Conservation (phyloP, 2,113 vertebrate species). For the Eulemur macaco region DNA sequence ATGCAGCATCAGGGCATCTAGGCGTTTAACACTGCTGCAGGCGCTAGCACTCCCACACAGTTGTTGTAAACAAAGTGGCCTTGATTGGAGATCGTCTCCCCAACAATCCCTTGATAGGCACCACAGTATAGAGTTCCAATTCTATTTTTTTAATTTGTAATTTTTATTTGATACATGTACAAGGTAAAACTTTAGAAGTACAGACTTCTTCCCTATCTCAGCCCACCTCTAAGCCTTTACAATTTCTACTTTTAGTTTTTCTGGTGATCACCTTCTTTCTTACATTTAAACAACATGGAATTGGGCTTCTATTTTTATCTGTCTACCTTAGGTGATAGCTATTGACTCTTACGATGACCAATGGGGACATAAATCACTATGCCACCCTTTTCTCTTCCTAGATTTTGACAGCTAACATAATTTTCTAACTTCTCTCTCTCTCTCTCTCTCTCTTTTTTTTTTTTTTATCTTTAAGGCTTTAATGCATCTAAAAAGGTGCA, state of each 20-base stretch:
- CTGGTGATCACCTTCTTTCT: neutral
- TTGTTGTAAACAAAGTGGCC: neutral
- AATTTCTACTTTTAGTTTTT: neutral
- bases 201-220: neutral
- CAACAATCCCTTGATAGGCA: neutral
- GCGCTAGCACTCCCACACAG: slow-evolving; percentile 13
- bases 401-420: neutral
- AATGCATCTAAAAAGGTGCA: neutral
- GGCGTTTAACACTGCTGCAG: neutral
- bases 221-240: neutral
- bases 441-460: neutral
- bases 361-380: neutral
- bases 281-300: neutral
- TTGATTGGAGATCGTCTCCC: neutral
- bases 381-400: neutral
- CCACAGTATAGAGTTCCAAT: neutral
- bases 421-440: neutral
- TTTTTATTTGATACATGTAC: neutral
- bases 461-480: neutral
- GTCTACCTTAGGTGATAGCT: neutral
- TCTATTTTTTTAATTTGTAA: neutral
- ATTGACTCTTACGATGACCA: neutral
- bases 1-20: slow-evolving; percentile 56
- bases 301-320: neutral
- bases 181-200: neutral